Evolutionary conservation across 2,888 invertebrate species (phyloP).

Genomic region (Parnassius orleans): DNA sequence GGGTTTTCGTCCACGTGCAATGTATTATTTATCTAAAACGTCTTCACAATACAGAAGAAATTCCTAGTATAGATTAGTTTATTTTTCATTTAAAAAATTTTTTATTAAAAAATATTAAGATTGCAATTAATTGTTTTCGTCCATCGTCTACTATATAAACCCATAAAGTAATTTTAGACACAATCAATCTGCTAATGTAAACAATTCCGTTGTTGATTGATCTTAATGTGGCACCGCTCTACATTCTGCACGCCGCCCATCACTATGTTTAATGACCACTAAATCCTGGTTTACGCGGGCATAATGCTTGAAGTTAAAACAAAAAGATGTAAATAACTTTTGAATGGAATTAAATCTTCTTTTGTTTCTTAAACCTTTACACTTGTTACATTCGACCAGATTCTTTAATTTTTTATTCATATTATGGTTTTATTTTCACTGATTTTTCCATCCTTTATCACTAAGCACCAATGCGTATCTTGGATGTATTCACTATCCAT

Average conservation of each 20-base stretch:
- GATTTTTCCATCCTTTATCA: too few species aligned
- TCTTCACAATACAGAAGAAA: too few species aligned
- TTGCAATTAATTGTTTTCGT: neutral
- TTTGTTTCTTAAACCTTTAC: neutral
- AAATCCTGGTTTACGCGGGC: conserved; percentile 10
- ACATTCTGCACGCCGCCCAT: conserved; percentile 16
- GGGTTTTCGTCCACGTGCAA: too few species aligned
- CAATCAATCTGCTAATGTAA: conserved; percentile 22
- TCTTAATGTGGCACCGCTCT: conserved; percentile 18
- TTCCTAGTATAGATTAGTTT: neutral
- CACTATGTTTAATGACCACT: conserved; percentile 22
- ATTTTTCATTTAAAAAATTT: neutral
- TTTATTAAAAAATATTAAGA: neutral
- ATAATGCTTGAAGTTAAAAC: neutral
- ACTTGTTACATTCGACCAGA: too few species aligned
- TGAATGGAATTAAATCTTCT: neutral
- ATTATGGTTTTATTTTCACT: too few species aligned
- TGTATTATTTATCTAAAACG: too few species aligned
- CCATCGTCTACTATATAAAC: neutral
- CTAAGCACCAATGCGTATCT: too few species aligned
- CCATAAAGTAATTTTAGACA: conserved; percentile 12
- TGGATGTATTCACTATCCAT: too few species aligned
- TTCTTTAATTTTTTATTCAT: too few species aligned
- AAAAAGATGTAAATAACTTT: conserved; percentile 2
- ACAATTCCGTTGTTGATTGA: conserved; percentile 19